A percentile compares a stretch with the other conserved stretches of the same genome.
These are phyloP conservation scores for Todiramphus saurophagus DNA, from an alignment of 2,113 vertebrate genomes.

Conservation along the genomic window DNA sequence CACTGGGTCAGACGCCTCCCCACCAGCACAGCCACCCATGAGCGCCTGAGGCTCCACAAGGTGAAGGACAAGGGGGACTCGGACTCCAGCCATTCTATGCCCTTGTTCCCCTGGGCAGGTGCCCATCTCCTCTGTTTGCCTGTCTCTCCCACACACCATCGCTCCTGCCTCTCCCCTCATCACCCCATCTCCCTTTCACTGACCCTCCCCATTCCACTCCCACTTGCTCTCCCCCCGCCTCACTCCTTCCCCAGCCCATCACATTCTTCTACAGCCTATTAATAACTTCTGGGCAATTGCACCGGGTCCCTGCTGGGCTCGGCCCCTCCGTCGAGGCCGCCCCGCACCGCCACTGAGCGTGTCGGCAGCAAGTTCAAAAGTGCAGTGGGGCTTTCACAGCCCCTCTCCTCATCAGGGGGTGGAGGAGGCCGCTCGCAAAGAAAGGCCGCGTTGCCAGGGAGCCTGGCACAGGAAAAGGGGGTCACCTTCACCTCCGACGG, in stretches of 20 bases:
- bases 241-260: conserved; percentile 10
- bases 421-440: conserved; percentile 47
- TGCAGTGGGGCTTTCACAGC: conserved; percentile 55
- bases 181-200: neutral
- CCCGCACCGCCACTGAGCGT: conserved; percentile 48
- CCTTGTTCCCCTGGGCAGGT: rapidly evolving
- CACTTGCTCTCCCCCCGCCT: neutral
- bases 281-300: conserved; percentile 72
- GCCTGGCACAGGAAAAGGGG: conserved; percentile 58
- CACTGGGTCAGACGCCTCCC: neutral
- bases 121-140: neutral
- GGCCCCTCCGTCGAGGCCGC: conserved; percentile 5
- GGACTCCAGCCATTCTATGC: neutral
- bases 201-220: neutral
- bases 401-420: conserved; percentile 44
- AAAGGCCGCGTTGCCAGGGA: conserved; percentile 52
- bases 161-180: neutral
- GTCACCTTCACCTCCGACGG: conserved; percentile 42
- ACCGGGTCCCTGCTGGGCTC: conserved; percentile 56
- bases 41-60: neutral
- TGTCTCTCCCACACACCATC: neutral
- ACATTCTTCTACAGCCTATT: conserved; percentile 67
- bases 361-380: conserved; percentile 69
- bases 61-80: neutral
- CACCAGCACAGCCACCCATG: rapidly evolving